Conservation (phyloP, 2,113 vertebrate species). For the Ctenodactylus gundi region DNA sequence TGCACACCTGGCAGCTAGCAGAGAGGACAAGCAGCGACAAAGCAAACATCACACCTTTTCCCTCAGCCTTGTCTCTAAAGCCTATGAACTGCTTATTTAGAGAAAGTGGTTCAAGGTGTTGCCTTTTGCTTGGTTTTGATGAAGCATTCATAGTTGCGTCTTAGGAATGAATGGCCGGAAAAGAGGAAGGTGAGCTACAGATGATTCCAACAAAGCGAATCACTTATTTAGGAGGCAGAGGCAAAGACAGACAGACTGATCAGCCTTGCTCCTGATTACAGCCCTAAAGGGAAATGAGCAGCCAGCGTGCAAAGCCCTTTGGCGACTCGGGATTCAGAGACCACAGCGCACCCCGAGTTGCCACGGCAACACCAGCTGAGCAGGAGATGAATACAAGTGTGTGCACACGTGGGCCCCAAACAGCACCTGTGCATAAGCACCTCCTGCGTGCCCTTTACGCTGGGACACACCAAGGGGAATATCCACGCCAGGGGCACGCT, state of each 20-base stretch:
- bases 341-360: background rate
- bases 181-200: background rate
- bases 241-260: background rate
- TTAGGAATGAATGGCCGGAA: constrained; percentile 34
- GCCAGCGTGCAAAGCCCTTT: background rate
- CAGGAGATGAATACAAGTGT: background rate
- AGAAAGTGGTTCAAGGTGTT: constrained; percentile 2
- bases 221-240: background rate
- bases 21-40: background rate
- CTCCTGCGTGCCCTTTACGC: background rate
- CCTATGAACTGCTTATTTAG: background rate
- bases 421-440: fast-evolving
- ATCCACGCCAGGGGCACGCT: background rate
- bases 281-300: background rate
- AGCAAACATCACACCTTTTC: background rate
- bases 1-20: too few relatives aligned
- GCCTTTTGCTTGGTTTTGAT: constrained; percentile 45
- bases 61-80: background rate
- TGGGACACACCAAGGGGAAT: background rate
- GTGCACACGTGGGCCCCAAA: background rate
- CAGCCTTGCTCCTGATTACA: background rate
- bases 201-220: background rate
- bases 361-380: constrained; percentile 26
- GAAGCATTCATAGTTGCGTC: background rate
- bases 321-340: background rate